Percentiles rank a stretch among this genome's conserved stretches.
Conservation (phyloP, 2,888 invertebrate species). For the Melinaea marsaeus region DNA sequence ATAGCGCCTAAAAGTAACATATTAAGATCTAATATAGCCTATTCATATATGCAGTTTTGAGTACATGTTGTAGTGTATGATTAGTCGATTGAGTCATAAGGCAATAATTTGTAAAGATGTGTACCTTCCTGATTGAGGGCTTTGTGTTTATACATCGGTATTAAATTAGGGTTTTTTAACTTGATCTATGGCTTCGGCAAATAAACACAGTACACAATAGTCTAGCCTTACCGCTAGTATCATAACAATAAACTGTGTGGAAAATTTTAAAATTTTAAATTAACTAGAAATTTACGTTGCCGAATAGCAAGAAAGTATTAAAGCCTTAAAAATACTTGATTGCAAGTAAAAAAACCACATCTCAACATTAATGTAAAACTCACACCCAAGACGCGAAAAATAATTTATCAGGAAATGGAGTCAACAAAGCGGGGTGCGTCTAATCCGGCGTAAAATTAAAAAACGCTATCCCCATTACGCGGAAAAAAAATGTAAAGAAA, state of each 20-base stretch:
- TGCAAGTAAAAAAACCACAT: background rate
- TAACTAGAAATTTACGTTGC: no score
- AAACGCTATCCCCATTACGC: constrained; percentile 22
- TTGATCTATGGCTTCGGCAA: constrained; percentile 62
- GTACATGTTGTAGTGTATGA: constrained; percentile 14
- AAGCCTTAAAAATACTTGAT: constrained; percentile 4
- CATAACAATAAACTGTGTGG: no score
- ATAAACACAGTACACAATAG: constrained; percentile 21
- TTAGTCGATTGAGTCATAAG: constrained; percentile 70
- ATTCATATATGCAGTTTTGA: constrained; percentile 3
- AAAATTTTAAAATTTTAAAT: no score
- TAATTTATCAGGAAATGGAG: constrained; percentile 29
- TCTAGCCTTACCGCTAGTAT: background rate
- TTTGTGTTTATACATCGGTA: constrained; percentile 48
- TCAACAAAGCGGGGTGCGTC: constrained; percentile 48
- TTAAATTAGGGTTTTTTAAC: constrained; percentile 55
- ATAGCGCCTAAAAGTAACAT: constrained; percentile 27
- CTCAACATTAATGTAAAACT: constrained; percentile 14
- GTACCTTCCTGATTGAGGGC: constrained; percentile 57
- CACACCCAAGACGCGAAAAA: constrained; percentile 9
- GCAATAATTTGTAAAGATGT: constrained; percentile 57
- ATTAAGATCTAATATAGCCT: constrained; percentile 14
- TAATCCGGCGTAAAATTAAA: constrained; percentile 61
- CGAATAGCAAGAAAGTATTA: no score
- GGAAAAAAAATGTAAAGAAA: constrained; percentile 40